These are phyloP conservation scores for Allacma fusca DNA, from an alignment of 2,888 invertebrate genomes.

Conservation along the genomic window DNA sequence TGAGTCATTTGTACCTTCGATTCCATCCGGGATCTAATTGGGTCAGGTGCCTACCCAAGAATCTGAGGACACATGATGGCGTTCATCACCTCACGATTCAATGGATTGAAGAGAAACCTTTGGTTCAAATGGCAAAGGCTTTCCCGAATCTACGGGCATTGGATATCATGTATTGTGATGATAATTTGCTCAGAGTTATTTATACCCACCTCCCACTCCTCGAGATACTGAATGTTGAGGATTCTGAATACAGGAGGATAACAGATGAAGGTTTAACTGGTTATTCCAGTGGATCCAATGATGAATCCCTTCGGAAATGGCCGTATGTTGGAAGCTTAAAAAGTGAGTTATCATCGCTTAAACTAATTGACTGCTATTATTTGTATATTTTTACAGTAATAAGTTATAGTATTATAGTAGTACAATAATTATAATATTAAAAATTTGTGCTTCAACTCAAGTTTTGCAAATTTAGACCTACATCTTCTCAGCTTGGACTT, in stretches of 20 bases:
- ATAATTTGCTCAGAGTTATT: conserved; percentile 14
- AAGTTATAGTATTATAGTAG: no score
- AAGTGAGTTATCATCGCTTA: background rate
- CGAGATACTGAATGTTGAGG: conserved; percentile 20
- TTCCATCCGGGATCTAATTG: conserved; percentile 20
- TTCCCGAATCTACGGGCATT: conserved; percentile 18
- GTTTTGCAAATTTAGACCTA: no score
- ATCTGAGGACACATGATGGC: conserved; percentile 16
- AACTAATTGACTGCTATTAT: no score
- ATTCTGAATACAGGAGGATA: conserved; percentile 17
- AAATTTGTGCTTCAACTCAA: no score
- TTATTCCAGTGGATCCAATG: background rate
- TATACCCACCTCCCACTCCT: conserved; percentile 8
- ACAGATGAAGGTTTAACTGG: conserved; percentile 28
- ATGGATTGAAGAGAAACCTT: conserved; percentile 30
- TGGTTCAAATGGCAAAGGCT: conserved; percentile 24
- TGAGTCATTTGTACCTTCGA: conserved; percentile 20
- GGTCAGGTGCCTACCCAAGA: conserved; percentile 5
- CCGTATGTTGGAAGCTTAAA: conserved; percentile 15
- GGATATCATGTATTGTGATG: conserved; percentile 27
- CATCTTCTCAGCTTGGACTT: conserved; percentile 27
- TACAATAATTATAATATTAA: no score
- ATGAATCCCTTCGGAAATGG: conserved; percentile 1
- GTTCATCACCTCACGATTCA: conserved; percentile 19
- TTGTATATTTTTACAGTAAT: no score